phyloP scores from a whole-genome alignment of 2,888 invertebrate genomes.

The Cryptocheilus praepositus region DNA sequence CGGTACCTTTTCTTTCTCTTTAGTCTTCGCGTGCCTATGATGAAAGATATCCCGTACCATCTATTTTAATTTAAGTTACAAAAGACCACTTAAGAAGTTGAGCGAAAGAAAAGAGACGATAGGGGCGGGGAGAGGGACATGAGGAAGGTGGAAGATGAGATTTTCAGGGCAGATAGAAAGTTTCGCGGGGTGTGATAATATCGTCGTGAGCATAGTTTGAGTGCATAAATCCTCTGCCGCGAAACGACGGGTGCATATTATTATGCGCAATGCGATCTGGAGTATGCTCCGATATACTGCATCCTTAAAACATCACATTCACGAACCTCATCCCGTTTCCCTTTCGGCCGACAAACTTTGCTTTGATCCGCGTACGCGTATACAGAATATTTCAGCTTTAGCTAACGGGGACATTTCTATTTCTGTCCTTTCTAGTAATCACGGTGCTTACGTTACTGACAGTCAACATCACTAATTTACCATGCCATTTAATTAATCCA shows the following conservation, averaged over 20 bases:
- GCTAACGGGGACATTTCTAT: too few relatives aligned
- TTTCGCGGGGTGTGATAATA: constrained; percentile 46
- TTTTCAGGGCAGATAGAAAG: constrained; percentile 50
- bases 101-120: constrained; percentile 47
- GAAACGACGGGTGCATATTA: constrained; percentile 20
- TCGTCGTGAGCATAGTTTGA: constrained; percentile 37
- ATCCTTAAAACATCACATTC: too few relatives aligned
- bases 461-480: too few relatives aligned
- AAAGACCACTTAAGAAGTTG: constrained; percentile 50
- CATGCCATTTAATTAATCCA: too few relatives aligned
- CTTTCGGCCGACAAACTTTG: too few relatives aligned
- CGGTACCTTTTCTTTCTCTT: background rate
- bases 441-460: too few relatives aligned
- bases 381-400: too few relatives aligned
- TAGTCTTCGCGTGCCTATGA: constrained; percentile 4
- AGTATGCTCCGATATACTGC: too few relatives aligned
- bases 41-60: constrained; percentile 27
- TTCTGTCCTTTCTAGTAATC: too few relatives aligned
- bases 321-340: too few relatives aligned
- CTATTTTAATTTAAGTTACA: constrained; percentile 54
- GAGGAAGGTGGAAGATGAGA: constrained; percentile 43
- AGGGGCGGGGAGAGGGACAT: constrained; percentile 16
- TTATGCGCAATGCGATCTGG: too few relatives aligned
- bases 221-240: constrained; percentile 38
- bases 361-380: too few relatives aligned